Conservation (phyloP, 2,797 vertebrate species). For the Platyrinchus mystaceus region DNA sequence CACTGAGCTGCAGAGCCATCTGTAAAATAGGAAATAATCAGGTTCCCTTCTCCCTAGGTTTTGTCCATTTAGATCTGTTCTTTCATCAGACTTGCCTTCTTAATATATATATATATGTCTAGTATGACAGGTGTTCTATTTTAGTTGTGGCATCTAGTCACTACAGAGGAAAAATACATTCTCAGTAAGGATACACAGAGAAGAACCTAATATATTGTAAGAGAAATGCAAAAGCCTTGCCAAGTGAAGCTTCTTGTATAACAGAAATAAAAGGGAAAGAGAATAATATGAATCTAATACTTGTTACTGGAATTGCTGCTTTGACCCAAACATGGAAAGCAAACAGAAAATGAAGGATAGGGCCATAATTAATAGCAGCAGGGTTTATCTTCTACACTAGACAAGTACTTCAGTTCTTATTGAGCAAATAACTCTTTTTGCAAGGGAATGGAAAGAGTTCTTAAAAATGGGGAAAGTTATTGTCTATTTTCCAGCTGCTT, state of each 20-base stretch:
- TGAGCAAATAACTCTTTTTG: background rate
- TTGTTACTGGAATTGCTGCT: background rate
- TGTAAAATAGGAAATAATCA: slow-evolving; percentile 56
- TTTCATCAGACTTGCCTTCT: background rate
- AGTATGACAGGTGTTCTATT: background rate
- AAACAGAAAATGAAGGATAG: background rate
- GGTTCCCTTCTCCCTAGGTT: background rate
- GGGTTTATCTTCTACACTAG: background rate
- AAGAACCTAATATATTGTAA: background rate
- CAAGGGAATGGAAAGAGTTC: background rate
- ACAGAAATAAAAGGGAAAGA: background rate
- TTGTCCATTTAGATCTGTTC: background rate
- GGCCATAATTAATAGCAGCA: background rate
- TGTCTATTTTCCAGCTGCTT: background rate
- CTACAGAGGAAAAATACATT: background rate
- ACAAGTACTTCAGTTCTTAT: background rate
- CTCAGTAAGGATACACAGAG: background rate
- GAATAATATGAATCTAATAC: background rate
- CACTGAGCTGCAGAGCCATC: background rate
- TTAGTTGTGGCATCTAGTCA: background rate
- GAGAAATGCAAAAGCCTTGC: background rate
- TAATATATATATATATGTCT: background rate
- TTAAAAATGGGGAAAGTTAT: background rate
- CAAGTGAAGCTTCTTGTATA: background rate
- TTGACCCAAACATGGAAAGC: background rate